Conservation (phyloP, 2,113 vertebrate species). For the Anguilla rostrata region DNA sequence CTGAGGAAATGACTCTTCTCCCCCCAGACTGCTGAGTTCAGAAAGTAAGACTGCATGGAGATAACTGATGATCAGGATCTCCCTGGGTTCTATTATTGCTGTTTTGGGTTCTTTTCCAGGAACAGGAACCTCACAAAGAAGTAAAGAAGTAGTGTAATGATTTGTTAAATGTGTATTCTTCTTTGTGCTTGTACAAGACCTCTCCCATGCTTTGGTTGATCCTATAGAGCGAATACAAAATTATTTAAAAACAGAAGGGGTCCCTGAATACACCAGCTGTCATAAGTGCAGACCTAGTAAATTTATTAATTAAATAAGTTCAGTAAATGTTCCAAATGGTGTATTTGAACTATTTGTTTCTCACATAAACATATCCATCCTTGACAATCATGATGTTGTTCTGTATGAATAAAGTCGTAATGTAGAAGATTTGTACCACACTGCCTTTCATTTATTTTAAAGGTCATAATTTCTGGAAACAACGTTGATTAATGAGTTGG, state of each 20-base stretch:
- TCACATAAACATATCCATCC: background rate
- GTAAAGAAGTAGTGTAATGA: background rate
- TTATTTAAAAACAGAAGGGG: background rate
- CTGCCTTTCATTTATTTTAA: background rate
- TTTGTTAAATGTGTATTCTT: background rate
- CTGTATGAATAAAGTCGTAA: background rate
- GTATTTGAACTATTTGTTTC: background rate
- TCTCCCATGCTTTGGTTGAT: background rate
- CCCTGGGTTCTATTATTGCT: background rate
- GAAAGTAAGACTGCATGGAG: background rate
- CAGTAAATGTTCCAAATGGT: too few species aligned
- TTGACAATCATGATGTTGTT: background rate
- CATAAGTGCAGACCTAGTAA: too few species aligned
- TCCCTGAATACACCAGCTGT: background rate
- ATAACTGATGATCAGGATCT: background rate
- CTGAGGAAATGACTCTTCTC: background rate
- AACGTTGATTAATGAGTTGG: background rate
- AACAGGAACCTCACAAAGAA: background rate
- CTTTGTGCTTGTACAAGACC: background rate
- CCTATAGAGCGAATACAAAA: background rate
- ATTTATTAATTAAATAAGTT: too few species aligned
- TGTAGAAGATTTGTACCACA: background rate
- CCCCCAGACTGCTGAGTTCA: conserved; percentile 6
- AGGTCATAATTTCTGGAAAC: background rate
- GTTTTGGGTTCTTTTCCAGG: background rate